Conservation (phyloP, 2,888 invertebrate species). For the Netelia fuscicornis region DNA sequence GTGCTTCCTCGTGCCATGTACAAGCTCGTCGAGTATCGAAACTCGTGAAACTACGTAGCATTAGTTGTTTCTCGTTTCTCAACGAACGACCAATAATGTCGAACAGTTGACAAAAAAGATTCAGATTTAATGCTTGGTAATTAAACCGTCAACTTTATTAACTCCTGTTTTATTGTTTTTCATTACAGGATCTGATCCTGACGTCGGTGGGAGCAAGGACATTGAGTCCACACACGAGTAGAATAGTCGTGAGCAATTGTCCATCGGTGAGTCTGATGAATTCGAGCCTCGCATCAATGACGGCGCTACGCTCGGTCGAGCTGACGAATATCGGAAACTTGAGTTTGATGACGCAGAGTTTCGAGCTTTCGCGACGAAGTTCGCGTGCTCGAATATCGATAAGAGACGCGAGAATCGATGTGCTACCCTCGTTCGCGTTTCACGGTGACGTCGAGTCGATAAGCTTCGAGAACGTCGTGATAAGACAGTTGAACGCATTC, state of each 20-base stretch:
- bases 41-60: slow-evolving; percentile 46
- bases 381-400: slow-evolving; percentile 83
- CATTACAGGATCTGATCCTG: slow-evolving; percentile 87
- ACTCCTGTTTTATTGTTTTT: not conserved
- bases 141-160: no score
- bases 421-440: slow-evolving; percentile 87
- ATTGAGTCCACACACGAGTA: slow-evolving; percentile 86
- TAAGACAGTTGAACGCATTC: slow-evolving; percentile 89
- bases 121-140: no score
- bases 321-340: slow-evolving; percentile 88
- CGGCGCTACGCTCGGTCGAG: slow-evolving; percentile 88
- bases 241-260: slow-evolving; percentile 90
- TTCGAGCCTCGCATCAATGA: slow-evolving; percentile 87
- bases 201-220: slow-evolving; percentile 87
- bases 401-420: slow-evolving; percentile 84
- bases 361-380: slow-evolving; percentile 78
- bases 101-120: not conserved
- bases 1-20: not conserved
- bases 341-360: slow-evolving; percentile 85
- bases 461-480: slow-evolving; percentile 87
- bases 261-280: slow-evolving; percentile 79
- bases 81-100: not conserved
- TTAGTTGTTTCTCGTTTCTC: not conserved
- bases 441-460: slow-evolving; percentile 91
- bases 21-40: slow-evolving; percentile 31